Percentiles rank a stretch among this genome's conserved stretches.
Conservation (phyloP, 2,113 vertebrate species). For the Orientallactaga bullata region DNA sequence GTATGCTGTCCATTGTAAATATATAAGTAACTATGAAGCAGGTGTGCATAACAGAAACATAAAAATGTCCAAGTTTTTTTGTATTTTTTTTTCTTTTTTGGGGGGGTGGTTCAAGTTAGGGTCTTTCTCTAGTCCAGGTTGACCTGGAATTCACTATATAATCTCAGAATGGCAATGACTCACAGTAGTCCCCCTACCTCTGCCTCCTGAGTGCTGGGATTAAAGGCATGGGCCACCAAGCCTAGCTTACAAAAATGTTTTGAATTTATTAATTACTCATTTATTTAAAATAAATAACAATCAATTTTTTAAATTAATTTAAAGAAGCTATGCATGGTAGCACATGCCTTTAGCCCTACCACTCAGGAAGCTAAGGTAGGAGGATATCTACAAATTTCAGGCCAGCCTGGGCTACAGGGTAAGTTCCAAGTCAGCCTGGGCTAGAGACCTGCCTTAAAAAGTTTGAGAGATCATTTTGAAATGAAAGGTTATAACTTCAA, state of each 20-base stretch:
- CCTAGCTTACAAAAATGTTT: background rate
- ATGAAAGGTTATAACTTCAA: background rate
- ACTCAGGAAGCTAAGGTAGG: too few relatives aligned
- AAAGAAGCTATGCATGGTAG: background rate
- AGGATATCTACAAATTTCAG: too few relatives aligned
- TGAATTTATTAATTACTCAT: background rate
- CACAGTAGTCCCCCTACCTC: too few relatives aligned
- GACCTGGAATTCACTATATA: too few relatives aligned
- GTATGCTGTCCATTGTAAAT: background rate
- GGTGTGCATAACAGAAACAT: background rate
- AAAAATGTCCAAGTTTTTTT: background rate
- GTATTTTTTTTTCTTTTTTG: too few relatives aligned
- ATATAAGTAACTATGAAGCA: background rate
- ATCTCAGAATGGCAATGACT: too few relatives aligned
- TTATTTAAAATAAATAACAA: conserved; percentile 18
- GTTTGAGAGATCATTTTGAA: background rate
- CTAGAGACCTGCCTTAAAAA: background rate
- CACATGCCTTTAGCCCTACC: too few relatives aligned
- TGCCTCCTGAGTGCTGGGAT: too few relatives aligned
- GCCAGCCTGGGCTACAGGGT: too few relatives aligned
- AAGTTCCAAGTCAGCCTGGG: background rate
- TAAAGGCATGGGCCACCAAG: too few relatives aligned
- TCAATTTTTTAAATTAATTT: background rate
- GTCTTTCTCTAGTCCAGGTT: too few relatives aligned
- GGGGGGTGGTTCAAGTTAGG: too few relatives aligned